A percentile compares a stretch with the other conserved stretches of the same genome.
Evolutionary conservation across 2,113 vertebrate species (phyloP).

Genomic region (Daboia siamensis): DNA sequence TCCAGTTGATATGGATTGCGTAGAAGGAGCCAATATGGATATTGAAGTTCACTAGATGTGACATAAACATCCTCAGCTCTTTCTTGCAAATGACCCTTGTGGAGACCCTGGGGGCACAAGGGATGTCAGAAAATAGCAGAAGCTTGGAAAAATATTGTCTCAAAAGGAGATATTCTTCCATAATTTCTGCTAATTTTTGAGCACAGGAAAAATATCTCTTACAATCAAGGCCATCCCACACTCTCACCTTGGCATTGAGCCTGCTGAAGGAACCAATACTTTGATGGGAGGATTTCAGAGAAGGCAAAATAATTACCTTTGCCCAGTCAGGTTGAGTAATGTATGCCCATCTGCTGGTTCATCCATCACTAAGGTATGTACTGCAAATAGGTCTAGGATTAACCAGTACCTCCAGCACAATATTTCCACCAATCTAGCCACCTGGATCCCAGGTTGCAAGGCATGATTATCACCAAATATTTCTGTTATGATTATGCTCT

Average conservation of each 20-base stretch:
- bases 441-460: not conserved
- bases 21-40: not conserved
- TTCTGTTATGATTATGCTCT: not conserved
- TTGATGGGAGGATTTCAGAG: not conserved
- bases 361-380: not conserved
- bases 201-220: not conserved
- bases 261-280: not conserved
- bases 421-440: not conserved
- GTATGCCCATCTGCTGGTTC: not conserved
- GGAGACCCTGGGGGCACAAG: not conserved
- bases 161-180: not conserved
- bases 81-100: not conserved
- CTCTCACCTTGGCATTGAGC: not conserved
- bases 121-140: not conserved
- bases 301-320: not conserved
- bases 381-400: not conserved
- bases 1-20: not conserved
- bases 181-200: not conserved
- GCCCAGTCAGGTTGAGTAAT: not conserved
- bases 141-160: not conserved
- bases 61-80: not conserved
- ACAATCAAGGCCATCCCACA: not conserved
- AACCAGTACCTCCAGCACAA: not conserved
- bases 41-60: not conserved
- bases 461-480: not conserved